Conservation (phyloP, 2,113 vertebrate genomes). For the Paracanthobrama guichenoti region DNA sequence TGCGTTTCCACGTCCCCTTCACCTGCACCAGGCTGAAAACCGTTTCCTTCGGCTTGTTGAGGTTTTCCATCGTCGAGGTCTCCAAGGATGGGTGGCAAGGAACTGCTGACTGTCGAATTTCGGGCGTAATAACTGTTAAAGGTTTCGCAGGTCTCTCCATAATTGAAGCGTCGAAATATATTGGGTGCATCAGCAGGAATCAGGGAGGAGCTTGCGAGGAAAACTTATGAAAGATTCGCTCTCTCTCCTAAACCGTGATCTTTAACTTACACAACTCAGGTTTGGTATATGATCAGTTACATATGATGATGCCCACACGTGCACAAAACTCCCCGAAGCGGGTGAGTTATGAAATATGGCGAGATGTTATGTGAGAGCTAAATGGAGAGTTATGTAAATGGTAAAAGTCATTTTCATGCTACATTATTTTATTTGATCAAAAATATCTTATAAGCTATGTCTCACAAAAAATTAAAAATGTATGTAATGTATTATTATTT, state of each 20-base stretch:
- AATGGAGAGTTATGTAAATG: neutral
- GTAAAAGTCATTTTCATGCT: no score
- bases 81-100: neutral
- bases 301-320: neutral
- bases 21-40: conserved; percentile 77
- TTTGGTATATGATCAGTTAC: neutral
- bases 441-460: no score
- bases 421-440: neutral
- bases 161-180: neutral
- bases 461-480: no score
- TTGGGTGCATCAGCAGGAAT: neutral
- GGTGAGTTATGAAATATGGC: neutral
- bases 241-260: neutral
- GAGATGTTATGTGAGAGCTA: neutral
- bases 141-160: neutral
- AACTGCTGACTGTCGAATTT: neutral
- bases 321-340: neutral
- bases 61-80: conserved; percentile 12
- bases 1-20: conserved; percentile 75
- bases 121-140: neutral
- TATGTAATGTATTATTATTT: no score
- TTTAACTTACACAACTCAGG: conserved; percentile 25
- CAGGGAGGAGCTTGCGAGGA: conserved; percentile 25
- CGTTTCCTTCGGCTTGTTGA: conserved; percentile 50
- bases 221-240: conserved; percentile 28